Evolutionary conservation across 1,140 invertebrate genomes (phyloP).

Genomic region (Hypothenemus hampei): DNA sequence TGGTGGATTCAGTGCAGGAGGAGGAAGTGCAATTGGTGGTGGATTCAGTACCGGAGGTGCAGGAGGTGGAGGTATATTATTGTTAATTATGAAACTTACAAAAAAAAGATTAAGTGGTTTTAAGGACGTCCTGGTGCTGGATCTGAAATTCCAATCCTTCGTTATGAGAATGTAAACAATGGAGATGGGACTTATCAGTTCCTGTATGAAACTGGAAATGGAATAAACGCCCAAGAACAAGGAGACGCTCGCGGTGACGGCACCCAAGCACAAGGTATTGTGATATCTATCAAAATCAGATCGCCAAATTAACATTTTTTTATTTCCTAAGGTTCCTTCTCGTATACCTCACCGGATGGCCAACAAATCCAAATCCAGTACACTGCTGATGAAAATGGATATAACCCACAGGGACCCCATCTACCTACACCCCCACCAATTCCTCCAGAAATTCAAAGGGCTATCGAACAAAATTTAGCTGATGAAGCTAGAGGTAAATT

Average conservation of each 20-base stretch:
- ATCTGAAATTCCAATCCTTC: constrained; percentile 45
- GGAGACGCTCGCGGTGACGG: constrained; percentile 45
- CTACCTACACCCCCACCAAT: constrained; percentile 51
- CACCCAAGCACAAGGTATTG: constrained; percentile 29
- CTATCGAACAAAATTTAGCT: constrained; percentile 48
- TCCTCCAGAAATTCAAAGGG: constrained; percentile 47
- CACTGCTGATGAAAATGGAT: constrained; percentile 55
- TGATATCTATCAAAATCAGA: not conserved
- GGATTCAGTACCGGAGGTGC: not conserved
- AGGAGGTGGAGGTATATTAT: too few relatives aligned
- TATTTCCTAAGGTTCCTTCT: constrained; percentile 48
- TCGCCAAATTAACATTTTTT: not conserved
- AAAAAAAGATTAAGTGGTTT: not conserved
- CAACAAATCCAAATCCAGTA: constrained; percentile 51
- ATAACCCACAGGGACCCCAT: constrained; percentile 48
- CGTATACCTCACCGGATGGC: constrained; percentile 53
- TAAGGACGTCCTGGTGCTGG: constrained; percentile 26
- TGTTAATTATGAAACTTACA: not conserved
- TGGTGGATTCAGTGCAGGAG: not conserved
- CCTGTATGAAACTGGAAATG: constrained; percentile 38
- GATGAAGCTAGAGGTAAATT: constrained; percentile 34
- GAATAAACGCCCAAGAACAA: constrained; percentile 38
- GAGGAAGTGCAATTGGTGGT: not conserved
- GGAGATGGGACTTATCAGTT: constrained; percentile 34
- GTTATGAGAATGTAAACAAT: constrained; percentile 48